Evolutionary conservation across 2,113 vertebrate species (phyloP).

Genomic region (Taurulus bubalis): DNA sequence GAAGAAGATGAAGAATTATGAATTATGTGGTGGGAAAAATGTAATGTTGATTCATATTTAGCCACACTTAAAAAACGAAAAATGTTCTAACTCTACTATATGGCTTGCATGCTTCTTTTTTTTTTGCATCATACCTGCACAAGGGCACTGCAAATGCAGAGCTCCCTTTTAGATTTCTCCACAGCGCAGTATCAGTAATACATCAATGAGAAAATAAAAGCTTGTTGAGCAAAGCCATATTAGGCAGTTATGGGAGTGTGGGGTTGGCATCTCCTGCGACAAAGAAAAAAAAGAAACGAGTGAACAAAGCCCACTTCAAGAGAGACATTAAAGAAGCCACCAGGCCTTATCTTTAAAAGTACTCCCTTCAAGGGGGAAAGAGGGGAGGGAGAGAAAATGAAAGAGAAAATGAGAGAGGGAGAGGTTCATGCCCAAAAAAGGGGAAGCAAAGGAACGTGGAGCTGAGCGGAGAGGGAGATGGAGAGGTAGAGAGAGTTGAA

Average conservation of each 20-base stretch:
- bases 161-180: constrained; percentile 15
- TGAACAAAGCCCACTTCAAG: constrained; percentile 68
- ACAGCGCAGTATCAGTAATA: constrained; percentile 10
- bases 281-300: constrained; percentile 31
- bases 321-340: constrained; percentile 79
- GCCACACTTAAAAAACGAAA: neutral
- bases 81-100: too few species aligned
- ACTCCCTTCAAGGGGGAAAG: constrained; percentile 61
- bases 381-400: constrained; percentile 59
- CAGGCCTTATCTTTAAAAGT: constrained; percentile 81
- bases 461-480: constrained; percentile 27
- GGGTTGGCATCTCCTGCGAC: constrained; percentile 51
- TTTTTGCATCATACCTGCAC: neutral
- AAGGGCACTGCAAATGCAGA: neutral
- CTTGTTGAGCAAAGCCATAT: constrained; percentile 45
- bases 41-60: neutral
- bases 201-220: constrained; percentile 49
- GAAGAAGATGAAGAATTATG: neutral
- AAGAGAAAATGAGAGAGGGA: constrained; percentile 56
- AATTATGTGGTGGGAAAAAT: neutral
- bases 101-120: neutral
- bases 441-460: constrained; percentile 38
- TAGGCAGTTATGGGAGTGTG: constrained; percentile 54
- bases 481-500: constrained; percentile 55
- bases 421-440: constrained; percentile 49